These are phyloP conservation scores for Pelosia muscerda DNA, from an alignment of 2,888 invertebrate genomes.

Conservation along the genomic window DNA sequence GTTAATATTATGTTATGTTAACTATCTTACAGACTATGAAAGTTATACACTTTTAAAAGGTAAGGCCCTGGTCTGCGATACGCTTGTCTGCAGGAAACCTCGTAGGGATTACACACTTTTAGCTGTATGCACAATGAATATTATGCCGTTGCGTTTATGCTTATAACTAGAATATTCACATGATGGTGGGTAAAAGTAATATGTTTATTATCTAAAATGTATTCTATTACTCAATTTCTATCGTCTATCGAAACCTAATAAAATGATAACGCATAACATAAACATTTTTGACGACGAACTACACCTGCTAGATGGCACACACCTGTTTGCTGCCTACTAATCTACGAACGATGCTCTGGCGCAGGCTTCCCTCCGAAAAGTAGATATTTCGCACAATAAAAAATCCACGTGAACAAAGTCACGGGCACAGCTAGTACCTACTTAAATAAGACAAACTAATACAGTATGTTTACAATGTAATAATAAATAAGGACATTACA, in stretches of 20 bases:
- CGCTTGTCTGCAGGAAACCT: neutral
- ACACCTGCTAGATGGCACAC: neutral
- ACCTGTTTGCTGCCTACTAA: neutral
- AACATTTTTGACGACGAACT: neutral
- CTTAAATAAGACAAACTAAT: neutral
- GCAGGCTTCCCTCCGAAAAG: neutral
- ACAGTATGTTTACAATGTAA: neutral
- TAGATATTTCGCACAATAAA: too few relatives aligned
- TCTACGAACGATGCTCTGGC: neutral
- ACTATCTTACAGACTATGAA: too few relatives aligned
- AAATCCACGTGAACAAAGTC: too few relatives aligned
- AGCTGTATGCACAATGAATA: neutral
- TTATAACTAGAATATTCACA: neutral
- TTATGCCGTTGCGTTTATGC: neutral
- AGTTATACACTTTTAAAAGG: too few relatives aligned
- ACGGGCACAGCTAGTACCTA: too few relatives aligned
- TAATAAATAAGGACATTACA: slow-evolving; percentile 14
- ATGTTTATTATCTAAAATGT: neutral
- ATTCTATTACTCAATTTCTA: neutral
- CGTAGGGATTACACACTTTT: neutral
- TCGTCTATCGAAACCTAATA: neutral
- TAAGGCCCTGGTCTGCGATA: neutral
- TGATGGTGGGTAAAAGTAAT: too few relatives aligned
- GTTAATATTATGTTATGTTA: too few relatives aligned
- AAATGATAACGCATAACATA: neutral